A percentile compares a stretch with the other conserved stretches of the same genome.
These are phyloP conservation scores for Peucedramus taeniatus DNA, from an alignment of 2,113 vertebrate species.

Conservation along the genomic window DNA sequence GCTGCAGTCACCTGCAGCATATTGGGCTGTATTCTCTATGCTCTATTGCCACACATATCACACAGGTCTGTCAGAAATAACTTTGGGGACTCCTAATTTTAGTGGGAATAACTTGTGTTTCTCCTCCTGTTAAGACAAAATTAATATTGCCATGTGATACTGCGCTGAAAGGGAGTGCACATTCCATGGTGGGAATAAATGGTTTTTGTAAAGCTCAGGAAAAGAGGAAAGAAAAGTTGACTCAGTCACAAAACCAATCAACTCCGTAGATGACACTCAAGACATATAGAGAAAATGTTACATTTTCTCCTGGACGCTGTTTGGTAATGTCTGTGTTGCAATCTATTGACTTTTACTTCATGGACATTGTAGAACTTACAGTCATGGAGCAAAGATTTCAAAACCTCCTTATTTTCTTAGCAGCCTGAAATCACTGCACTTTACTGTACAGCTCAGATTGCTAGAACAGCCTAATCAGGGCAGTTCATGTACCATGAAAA, in stretches of 20 bases:
- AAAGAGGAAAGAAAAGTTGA: background rate
- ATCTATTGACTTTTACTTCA: background rate
- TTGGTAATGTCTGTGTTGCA: background rate
- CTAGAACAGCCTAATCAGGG: background rate
- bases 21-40: fast-evolving
- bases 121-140: background rate
- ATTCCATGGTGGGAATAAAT: background rate
- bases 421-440: background rate
- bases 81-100: background rate
- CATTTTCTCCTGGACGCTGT: background rate
- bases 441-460: background rate
- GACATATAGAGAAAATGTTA: background rate
- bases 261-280: background rate
- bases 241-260: background rate
- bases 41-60: background rate
- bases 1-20: background rate
- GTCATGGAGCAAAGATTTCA: background rate
- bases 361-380: background rate
- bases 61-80: background rate
- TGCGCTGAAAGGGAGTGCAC: background rate
- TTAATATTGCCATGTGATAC: background rate
- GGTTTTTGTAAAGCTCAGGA: background rate
- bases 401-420: background rate
- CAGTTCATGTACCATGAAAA: background rate
- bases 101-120: background rate